A percentile compares a stretch with the other conserved stretches of the same genome.
These are phyloP conservation scores for Stigmatopora nigra DNA, from an alignment of 2,113 vertebrate genomes.

Conservation along the genomic window DNA sequence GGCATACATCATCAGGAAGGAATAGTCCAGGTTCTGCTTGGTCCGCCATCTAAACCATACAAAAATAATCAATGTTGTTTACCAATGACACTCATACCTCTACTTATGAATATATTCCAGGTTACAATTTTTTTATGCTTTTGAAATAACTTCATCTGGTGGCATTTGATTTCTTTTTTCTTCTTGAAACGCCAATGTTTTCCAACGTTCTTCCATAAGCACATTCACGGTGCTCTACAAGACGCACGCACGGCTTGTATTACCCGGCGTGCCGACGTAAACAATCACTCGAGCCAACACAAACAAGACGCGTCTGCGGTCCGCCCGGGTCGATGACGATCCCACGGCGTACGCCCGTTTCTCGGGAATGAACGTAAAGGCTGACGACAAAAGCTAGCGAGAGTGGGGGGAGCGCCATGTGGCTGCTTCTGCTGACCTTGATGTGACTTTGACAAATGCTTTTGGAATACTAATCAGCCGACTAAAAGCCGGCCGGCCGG, in stretches of 20 bases:
- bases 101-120: no score
- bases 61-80: not conserved
- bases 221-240: not conserved
- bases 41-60: conserved; percentile 83
- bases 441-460: conserved; percentile 62
- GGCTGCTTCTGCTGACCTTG: conserved; percentile 59
- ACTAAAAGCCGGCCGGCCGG: conserved; percentile 49
- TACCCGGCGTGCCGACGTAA: conserved; percentile 1
- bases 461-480: conserved; percentile 60
- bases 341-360: conserved; percentile 36
- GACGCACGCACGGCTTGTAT: conserved; percentile 1
- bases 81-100: no score
- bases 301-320: conserved; percentile 6
- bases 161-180: no score
- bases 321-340: conserved; percentile 10
- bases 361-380: conserved; percentile 32
- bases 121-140: no score
- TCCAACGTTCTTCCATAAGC: no score
- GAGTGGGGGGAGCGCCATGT: conserved; percentile 23
- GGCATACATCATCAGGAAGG: conserved; percentile 99
- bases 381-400: not conserved
- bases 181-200: not conserved
- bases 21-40: conserved; percentile 97
- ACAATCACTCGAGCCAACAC: conserved; percentile 27
- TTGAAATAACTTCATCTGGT: no score